Percentiles rank a stretch among this genome's conserved stretches.
Evolutionary conservation across 1,140 invertebrate species (phyloP).

Genomic region (Lethrus apterus): DNA sequence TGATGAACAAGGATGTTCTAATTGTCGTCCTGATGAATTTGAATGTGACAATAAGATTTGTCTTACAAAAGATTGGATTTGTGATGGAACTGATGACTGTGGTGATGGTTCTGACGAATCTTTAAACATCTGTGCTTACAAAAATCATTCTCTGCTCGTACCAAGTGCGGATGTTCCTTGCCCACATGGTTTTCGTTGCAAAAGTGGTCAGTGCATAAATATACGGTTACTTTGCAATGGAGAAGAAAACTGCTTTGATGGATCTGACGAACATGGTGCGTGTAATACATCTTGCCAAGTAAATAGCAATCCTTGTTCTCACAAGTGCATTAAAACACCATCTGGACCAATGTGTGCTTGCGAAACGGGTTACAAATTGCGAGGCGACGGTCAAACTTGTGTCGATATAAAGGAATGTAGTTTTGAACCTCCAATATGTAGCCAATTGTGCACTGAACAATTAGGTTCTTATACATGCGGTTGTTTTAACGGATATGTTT

Average conservation of each 20-base stretch:
- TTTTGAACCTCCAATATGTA: conserved; percentile 37
- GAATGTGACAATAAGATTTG: conserved; percentile 49
- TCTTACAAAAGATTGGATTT: conserved; percentile 54
- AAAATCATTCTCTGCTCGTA: conserved; percentile 1
- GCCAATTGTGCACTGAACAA: conserved; percentile 43
- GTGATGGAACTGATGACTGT: conserved; percentile 61
- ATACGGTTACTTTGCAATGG: conserved; percentile 58
- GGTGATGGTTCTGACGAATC: conserved; percentile 60
- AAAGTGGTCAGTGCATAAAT: conserved; percentile 54
- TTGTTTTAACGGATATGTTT: conserved; percentile 67
- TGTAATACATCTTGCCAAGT: conserved; percentile 51
- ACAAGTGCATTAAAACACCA: conserved; percentile 58
- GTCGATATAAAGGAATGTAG: conserved; percentile 66
- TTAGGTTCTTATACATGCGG: conserved; percentile 52
- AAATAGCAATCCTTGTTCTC: conserved; percentile 45
- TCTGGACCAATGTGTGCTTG: conserved; percentile 67
- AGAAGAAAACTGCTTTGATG: conserved; percentile 58
- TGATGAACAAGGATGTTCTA: conserved; percentile 52
- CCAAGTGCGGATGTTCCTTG: conserved; percentile 29
- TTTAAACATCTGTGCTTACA: conserved; percentile 38
- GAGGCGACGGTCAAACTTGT: conserved; percentile 46
- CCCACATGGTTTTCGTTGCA: conserved; percentile 50
- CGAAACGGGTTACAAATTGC: conserved; percentile 49
- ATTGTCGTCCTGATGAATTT: conserved; percentile 46
- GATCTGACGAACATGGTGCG: conserved; percentile 34